Conservation (phyloP, 2,888 invertebrate genomes). For the Anarsia innoxiella region DNA sequence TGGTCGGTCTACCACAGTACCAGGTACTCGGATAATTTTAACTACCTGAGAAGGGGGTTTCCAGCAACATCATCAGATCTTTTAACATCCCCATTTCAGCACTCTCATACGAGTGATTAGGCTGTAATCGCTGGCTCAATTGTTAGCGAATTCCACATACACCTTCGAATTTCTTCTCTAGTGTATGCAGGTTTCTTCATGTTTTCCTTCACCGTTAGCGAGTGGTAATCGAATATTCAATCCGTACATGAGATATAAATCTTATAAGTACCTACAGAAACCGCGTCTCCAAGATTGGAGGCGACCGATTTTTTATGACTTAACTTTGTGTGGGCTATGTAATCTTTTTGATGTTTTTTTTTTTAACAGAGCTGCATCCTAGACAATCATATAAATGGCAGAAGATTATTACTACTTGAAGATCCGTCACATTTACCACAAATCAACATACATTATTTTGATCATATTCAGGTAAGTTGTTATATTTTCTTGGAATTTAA, state of each 20-base stretch:
- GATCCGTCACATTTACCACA: constrained; percentile 58
- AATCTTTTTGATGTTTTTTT: no score
- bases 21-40: constrained; percentile 29
- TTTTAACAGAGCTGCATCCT: constrained; percentile 49
- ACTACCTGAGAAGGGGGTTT: no score
- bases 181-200: not conserved
- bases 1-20: constrained; percentile 65
- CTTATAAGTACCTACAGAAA: no score
- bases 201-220: not conserved
- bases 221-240: no score
- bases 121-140: not conserved
- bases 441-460: constrained; percentile 62
- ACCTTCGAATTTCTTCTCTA: not conserved
- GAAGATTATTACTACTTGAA: constrained; percentile 56
- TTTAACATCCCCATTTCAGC: no score
- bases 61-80: no score
- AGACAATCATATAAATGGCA: constrained; percentile 58
- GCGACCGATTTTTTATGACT: no score
- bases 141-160: not conserved
- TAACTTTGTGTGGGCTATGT: no score
- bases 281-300: no score
- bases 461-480: constrained; percentile 60
- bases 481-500: no score
- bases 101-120: no score
- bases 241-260: no score